Evolutionary conservation across 2,797 vertebrate genomes (phyloP).

Genomic region (Echiichthys vipera): DNA sequence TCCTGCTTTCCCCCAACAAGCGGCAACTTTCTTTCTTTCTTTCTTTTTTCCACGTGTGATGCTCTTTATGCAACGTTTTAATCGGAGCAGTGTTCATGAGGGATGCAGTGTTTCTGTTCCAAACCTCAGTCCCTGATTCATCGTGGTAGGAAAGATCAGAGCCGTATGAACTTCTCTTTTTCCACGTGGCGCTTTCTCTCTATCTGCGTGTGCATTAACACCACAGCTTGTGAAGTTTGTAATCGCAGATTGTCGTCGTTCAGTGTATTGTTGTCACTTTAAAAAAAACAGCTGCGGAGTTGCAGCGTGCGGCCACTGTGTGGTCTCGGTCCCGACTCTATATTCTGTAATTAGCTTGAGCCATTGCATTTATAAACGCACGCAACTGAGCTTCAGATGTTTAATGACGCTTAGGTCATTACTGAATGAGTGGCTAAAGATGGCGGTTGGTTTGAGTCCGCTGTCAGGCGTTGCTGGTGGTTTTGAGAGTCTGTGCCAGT

Average conservation of each 20-base stretch:
- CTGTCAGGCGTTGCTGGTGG: conserved; percentile 37
- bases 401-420: conserved; percentile 54
- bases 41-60: conserved; percentile 22
- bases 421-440: conserved; percentile 40
- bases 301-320: conserved; percentile 3
- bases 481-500: conserved; percentile 42
- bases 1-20: conserved; percentile 4
- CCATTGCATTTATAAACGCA: conserved; percentile 34
- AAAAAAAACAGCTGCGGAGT: conserved; percentile 17
- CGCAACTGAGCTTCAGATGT: conserved; percentile 41
- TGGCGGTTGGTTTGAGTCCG: conserved; percentile 17
- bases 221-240: neutral
- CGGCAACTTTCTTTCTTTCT: too few relatives aligned
- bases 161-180: conserved; percentile 25
- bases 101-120: conserved; percentile 30
- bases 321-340: conserved; percentile 5
- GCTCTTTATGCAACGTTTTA: conserved; percentile 20
- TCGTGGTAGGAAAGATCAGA: conserved; percentile 44
- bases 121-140: conserved; percentile 50
- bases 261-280: conserved; percentile 25
- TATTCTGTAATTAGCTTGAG: conserved; percentile 57
- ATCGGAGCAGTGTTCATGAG: conserved; percentile 5
- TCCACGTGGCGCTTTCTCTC: conserved; percentile 24
- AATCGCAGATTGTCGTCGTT: neutral
- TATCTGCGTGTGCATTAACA: conserved; percentile 1